A percentile compares a stretch with the other conserved stretches of the same genome.
Conservation (phyloP, 2,113 vertebrate genomes). For the Sapajus apella region DNA sequence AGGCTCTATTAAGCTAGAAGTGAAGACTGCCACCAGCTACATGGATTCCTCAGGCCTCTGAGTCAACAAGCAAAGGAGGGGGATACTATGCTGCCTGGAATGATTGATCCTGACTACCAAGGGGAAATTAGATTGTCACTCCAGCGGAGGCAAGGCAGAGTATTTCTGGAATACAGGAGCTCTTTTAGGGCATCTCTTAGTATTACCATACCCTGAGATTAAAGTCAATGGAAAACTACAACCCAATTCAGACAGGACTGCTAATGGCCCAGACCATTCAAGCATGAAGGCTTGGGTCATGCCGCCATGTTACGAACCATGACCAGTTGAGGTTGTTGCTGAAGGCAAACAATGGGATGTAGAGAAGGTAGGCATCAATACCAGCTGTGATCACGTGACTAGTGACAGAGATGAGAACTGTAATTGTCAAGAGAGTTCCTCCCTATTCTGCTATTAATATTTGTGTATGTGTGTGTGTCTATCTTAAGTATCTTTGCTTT, state of each 20-base stretch:
- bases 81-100: neutral
- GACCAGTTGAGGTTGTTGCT: neutral
- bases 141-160: neutral
- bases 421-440: neutral
- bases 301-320: neutral
- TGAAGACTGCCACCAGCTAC: neutral
- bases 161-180: too few relatives aligned
- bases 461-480: neutral
- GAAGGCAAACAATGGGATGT: neutral
- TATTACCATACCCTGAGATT: neutral
- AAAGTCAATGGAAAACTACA: neutral
- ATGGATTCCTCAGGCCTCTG: neutral
- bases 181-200: neutral
- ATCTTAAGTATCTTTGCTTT: neutral
- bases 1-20: neutral
- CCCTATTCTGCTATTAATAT: neutral
- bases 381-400: fast-evolving
- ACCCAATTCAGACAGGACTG: neutral
- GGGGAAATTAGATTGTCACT: too few relatives aligned
- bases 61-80: neutral
- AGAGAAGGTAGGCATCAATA: neutral
- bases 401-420: neutral
- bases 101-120: fast-evolving
- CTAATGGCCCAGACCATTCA: neutral
- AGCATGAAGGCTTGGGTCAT: neutral